Percentiles rank a stretch among this genome's conserved stretches.
phyloP scores from a whole-genome alignment of 2,888 invertebrate genomes.

The Hedya salicella region DNA sequence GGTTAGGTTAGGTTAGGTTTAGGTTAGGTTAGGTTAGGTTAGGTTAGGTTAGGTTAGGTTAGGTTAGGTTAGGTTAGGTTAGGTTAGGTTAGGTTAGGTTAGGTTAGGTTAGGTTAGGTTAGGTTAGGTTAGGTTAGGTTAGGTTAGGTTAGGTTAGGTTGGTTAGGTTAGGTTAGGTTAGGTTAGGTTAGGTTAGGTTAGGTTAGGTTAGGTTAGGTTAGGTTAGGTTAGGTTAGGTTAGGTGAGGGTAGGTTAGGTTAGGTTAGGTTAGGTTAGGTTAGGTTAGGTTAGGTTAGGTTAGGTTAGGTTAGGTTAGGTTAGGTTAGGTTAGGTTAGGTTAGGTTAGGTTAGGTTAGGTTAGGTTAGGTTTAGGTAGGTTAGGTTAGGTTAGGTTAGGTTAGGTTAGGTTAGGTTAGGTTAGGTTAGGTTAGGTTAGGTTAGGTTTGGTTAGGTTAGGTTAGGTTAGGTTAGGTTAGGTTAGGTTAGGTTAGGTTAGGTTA shows the following conservation, averaged over 20 bases:
- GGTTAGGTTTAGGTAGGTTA: constrained; percentile 32
- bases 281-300: constrained; percentile 36
- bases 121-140: constrained; percentile 1
- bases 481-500: constrained; percentile 38
- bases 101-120: constrained; percentile 7
- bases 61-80: constrained; percentile 3
- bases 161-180: too few species aligned
- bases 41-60: constrained; percentile 3
- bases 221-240: constrained; percentile 21
- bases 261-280: constrained; percentile 35
- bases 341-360: constrained; percentile 35
- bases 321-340: not conserved
- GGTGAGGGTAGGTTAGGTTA: constrained; percentile 34
- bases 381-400: constrained; percentile 35
- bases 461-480: constrained; percentile 43
- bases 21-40: too few species aligned
- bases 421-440: constrained; percentile 42
- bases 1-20: too few species aligned
- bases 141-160: too few species aligned
- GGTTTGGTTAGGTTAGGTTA: constrained; percentile 40
- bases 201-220: too few species aligned
- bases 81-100: constrained; percentile 4
- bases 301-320: constrained; percentile 23
- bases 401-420: constrained; percentile 43
- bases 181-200: too few species aligned